A percentile compares a stretch with the other conserved stretches of the same genome.
phyloP scores from a whole-genome alignment of 35 echinoderm and acorn worm species.

The Anneissia japonica region DNA sequence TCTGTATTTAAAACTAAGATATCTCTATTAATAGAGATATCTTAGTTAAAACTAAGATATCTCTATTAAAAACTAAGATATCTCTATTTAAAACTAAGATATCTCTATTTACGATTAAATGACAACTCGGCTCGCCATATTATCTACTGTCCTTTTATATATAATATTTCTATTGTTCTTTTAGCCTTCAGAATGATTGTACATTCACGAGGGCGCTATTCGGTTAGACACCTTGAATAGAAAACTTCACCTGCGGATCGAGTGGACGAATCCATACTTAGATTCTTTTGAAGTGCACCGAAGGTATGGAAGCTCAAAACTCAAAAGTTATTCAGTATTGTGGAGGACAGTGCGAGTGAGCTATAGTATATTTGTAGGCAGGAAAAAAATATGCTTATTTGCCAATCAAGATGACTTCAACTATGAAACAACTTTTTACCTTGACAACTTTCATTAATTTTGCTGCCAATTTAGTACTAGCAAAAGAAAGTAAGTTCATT shows the following conservation, averaged over 20 bases:
- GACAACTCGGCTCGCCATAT: too few species aligned
- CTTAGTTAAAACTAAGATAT: too few species aligned
- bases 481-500: neutral
- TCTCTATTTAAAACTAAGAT: too few species aligned
- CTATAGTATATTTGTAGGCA: neutral
- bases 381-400: neutral
- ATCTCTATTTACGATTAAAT: too few species aligned
- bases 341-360: neutral
- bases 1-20: too few species aligned
- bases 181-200: too few species aligned
- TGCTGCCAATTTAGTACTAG: neutral
- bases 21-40: too few species aligned
- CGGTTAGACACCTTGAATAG: neutral
- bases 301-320: neutral
- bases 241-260: neutral
- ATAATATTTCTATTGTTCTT: too few species aligned
- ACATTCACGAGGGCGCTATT: neutral
- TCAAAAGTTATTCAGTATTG: too few species aligned
- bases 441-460: neutral
- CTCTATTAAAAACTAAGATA: too few species aligned
- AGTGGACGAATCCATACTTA: neutral
- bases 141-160: too few species aligned
- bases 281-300: conserved; percentile 1
- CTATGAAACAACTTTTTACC: neutral
- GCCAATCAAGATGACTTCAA: neutral